These are phyloP conservation scores for Siphlonurus alternatus DNA, from an alignment of 2,888 invertebrate genomes.

Conservation along the genomic window DNA sequence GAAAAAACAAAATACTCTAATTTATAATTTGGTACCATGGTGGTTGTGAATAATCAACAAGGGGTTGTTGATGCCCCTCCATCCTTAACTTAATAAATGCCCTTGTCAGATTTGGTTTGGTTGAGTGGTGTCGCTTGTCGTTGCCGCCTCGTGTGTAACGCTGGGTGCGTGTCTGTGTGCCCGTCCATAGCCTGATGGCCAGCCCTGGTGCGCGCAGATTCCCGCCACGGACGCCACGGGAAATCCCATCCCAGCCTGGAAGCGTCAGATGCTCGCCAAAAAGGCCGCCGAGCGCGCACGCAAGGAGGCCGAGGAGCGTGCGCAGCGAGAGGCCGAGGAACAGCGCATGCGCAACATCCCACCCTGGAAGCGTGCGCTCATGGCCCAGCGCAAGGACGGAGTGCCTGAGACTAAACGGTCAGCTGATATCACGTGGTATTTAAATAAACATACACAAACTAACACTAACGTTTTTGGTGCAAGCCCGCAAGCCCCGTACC, in stretches of 20 bases:
- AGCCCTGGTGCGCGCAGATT: constrained; percentile 37
- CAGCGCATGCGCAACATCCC: constrained; percentile 75
- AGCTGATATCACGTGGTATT: constrained; percentile 19
- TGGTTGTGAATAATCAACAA: too few relatives aligned
- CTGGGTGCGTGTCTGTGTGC: not conserved
- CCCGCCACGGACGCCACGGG: constrained; percentile 80
- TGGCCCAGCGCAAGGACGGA: constrained; percentile 51
- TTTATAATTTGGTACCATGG: too few relatives aligned
- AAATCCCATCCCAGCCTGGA: constrained; percentile 85
- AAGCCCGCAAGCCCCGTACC: too few relatives aligned
- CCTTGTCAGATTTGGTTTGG: too few relatives aligned
- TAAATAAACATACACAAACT: too few relatives aligned
- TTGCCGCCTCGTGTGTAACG: not conserved
- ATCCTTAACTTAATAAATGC: too few relatives aligned
- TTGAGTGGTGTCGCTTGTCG: too few relatives aligned
- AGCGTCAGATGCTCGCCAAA: constrained; percentile 85
- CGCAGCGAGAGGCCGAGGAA: constrained; percentile 68
- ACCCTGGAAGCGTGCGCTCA: constrained; percentile 82
- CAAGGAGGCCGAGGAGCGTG: constrained; percentile 74
- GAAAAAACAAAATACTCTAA: too few relatives aligned
- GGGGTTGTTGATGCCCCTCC: too few relatives aligned
- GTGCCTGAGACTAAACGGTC: constrained; percentile 63
- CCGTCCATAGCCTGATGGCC: not conserved
- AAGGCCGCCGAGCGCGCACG: constrained; percentile 87
- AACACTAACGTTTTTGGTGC: too few relatives aligned